A percentile compares a stretch with the other conserved stretches of the same genome.
Conservation (phyloP, 2,888 invertebrate genomes). For the Meiosimyza decipiens region DNA sequence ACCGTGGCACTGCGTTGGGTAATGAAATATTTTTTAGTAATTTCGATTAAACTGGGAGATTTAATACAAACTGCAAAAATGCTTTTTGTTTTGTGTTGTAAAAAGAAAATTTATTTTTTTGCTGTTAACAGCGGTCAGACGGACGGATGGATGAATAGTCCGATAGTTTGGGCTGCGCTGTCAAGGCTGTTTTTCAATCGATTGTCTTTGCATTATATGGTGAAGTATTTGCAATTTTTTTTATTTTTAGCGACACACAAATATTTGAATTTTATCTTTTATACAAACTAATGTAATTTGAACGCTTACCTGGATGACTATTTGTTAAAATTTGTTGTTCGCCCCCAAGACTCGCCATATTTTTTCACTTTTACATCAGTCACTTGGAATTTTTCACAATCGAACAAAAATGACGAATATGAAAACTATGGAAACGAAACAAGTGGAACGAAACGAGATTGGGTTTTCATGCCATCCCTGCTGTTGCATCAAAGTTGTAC, state of each 20-base stretch:
- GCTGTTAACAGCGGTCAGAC: neutral
- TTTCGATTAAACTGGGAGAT: neutral
- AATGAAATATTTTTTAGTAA: neutral
- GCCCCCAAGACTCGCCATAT: conserved; percentile 68
- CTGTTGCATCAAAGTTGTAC: too few species aligned
- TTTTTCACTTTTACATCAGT: conserved; percentile 62
- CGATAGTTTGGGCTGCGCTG: conserved; percentile 36
- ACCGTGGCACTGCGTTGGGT: neutral
- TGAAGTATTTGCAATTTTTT: conserved; percentile 64
- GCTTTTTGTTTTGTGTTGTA: neutral
- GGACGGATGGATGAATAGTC: conserved; percentile 7
- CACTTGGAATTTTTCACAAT: conserved; percentile 58
- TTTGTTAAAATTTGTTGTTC: conserved; percentile 66
- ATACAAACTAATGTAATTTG: conserved; percentile 42
- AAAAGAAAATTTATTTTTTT: neutral
- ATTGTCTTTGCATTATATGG: conserved; percentile 47
- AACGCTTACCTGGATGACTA: conserved; percentile 65
- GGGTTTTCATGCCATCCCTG: too few species aligned
- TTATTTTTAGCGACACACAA: neutral
- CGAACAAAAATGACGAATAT: conserved; percentile 56
- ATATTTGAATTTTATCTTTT: conserved; percentile 45
- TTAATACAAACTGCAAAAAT: neutral
- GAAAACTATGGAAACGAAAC: conserved; percentile 19
- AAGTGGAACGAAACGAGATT: conserved; percentile 11
- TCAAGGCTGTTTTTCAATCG: conserved; percentile 57